Base-by-base conservation (phyloP, 2,888 invertebrate genomes). In the Ormyrus thymus region DNA sequence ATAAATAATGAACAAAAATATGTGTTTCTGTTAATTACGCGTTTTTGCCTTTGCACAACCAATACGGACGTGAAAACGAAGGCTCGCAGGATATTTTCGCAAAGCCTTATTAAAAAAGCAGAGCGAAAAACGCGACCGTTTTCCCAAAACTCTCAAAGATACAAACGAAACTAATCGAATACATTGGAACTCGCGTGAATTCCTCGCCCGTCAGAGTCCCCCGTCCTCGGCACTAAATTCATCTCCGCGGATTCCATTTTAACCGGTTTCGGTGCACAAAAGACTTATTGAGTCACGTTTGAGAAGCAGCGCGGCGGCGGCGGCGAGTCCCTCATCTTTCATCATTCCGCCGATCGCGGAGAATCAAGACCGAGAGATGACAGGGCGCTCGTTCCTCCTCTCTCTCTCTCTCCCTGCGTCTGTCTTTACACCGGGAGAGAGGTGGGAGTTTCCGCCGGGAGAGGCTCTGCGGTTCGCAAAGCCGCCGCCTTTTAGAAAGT, bases 341-440 rank as follows among this genome's bases (percentile, higher is more conserved):
- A 55, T 80, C 70, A 77, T 78, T 77, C 65, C 76, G 51, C 29
- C 71, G 71, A 58, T 74, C 73, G 66, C 65, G 15, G 58, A 50
- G 71, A 77, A 71, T 74, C 71, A 66, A 70, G 77, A 70, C 62
- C 76, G 56, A 73, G 61, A 80, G 74, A 77, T 80, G 77, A 80
- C 77, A 80, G 73, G 59, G 74, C 80, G 73, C 79, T 75, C 68
- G 15, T 51, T 43, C 8, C 43, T 6, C 45, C 13, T 9, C 13
- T 46, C 73, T 64, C 58, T 46, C 59, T 51, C 50, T 15, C 11
- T 8, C 58, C 13, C 58, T 15, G 7, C 5, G n/a, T 7, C 13
- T 48, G 7, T 50, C 50, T 55, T 56, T 64, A 64, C 13, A 45
- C 29, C 29, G 29, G 29, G 29, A 29, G 29, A 51, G 68, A 71